Evolutionary conservation across 2,888 invertebrate species (phyloP), one percentile per base, ranked within the genome.

Genomic region (Ernsta delagoae): DNA sequence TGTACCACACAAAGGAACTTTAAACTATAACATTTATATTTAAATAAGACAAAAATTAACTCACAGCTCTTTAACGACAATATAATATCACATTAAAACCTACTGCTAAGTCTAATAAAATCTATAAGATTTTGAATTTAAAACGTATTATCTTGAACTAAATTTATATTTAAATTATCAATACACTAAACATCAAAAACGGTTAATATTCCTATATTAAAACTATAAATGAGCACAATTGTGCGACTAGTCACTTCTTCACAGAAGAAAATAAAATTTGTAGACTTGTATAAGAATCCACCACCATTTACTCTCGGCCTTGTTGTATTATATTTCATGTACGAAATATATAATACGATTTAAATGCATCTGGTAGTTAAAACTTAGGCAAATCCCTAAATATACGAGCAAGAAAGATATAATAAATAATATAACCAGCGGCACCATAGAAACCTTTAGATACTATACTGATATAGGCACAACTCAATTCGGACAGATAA

Each of bases 1-100:
- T 70, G 68, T 34, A 71, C n/a, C n/a, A 48, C 66, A 70, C 65
- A 70, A 75, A 73, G 74, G 70, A 76, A 76, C 74, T 73, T 73
- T 56, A 73, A 77, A 75, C 69, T 70, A 76, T 71, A 71, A 72
- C 70, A 70, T 67, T 68, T 50, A 70, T 56, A 57, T 70, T 41
- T 56, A 45, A 65, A 65, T 7, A 56, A 59, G n/a, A 62, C 36
- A 48, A 50, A 16, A 56, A 48, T 59, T 56, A 54, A 59, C 36
- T 73, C 73, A 75, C 72, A 75, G 70, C 70, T 65, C 70, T n/a
- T 66, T 43, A 63, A 57, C 65, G 71, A 73, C 70, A 75, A 66
- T 61, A 70, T 75, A 75, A 75, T 71, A 74, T 74, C 74, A 73
- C 73, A 60, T 73, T 16, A 74, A 72, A 70, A 70, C 56, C 75